Conservation (phyloP, 2,888 invertebrate genomes). For the Diarsia rubi region DNA sequence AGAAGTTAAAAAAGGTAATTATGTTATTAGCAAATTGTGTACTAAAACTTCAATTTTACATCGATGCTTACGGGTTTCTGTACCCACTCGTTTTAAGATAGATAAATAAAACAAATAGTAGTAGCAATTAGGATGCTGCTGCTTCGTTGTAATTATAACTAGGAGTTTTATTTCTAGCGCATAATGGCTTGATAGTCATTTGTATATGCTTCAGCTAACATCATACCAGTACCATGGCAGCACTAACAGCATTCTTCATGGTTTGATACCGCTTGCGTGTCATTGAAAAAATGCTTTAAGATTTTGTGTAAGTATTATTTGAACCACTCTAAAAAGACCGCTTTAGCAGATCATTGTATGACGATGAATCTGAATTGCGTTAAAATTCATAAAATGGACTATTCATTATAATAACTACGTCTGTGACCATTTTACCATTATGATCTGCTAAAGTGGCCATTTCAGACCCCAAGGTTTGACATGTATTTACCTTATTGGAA, state of each 20-base stretch:
- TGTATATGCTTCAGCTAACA: neutral
- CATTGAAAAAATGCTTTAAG: no score
- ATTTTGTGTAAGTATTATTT: no score
- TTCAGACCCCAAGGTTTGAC: no score
- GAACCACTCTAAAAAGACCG: no score
- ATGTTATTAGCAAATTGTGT: neutral
- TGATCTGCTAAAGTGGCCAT: no score
- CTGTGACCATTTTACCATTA: no score
- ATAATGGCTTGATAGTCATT: neutral
- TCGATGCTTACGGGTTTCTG: neutral
- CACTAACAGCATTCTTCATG: neutral
- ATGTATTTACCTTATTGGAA: no score
- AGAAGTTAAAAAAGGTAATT: no score
- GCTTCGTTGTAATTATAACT: neutral
- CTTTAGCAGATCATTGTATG: no score
- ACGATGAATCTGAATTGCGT: no score
- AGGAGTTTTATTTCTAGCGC: neutral
- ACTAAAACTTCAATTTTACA: neutral
- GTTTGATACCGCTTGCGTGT: neutral
- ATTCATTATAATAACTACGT: no score
- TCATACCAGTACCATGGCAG: neutral
- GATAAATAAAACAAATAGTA: neutral
- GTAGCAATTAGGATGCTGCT: neutral
- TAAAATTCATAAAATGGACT: no score
- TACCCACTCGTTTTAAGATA: neutral